phyloP scores from a whole-genome alignment of 1,140 invertebrate genomes.

The Drosophila persimilis region DNA sequence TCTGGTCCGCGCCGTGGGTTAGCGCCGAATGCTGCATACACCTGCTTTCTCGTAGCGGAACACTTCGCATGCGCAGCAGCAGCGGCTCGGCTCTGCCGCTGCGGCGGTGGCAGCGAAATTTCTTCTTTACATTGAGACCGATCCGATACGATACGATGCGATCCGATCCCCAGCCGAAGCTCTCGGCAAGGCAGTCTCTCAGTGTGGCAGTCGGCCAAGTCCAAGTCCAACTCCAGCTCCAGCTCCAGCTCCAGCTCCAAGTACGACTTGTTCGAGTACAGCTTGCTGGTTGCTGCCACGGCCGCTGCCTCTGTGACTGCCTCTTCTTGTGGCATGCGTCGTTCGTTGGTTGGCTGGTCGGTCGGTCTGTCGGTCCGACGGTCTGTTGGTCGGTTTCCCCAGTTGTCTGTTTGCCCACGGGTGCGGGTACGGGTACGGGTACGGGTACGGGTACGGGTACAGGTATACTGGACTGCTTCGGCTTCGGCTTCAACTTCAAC shows the following conservation, averaged over 20 bases:
- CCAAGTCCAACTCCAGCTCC: conserved; percentile 19
- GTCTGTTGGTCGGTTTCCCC: conserved; percentile 38
- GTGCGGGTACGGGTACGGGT: too few species aligned
- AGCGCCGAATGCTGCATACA: conserved; percentile 83
- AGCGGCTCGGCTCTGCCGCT: conserved; percentile 23
- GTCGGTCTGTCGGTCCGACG: too few species aligned
- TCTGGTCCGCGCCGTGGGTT: conserved; percentile 82
- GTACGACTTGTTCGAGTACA: conserved; percentile 49
- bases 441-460: too few species aligned
- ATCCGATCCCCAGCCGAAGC: conserved; percentile 3
- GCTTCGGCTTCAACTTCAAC: conserved; percentile 49
- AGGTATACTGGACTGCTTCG: conserved; percentile 53
- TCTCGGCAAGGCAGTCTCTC: conserved; percentile 21
- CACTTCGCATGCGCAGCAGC: conserved; percentile 82
- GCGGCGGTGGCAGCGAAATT: conserved; percentile 57
- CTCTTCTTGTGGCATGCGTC: conserved; percentile 39
- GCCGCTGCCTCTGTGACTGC: conserved; percentile 14
- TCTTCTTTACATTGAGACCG: conserved; percentile 65
- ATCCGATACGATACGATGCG: too few species aligned
- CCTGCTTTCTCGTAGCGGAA: conserved; percentile 83
- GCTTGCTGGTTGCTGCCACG: conserved; percentile 29
- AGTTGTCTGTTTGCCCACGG: conserved; percentile 58
- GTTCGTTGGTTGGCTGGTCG: neutral
- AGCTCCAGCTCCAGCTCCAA: conserved; percentile 35
- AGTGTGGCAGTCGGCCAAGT: conserved; percentile 58